Conservation (phyloP, 2,113 vertebrate genomes). For the Coptodon rendalli region DNA sequence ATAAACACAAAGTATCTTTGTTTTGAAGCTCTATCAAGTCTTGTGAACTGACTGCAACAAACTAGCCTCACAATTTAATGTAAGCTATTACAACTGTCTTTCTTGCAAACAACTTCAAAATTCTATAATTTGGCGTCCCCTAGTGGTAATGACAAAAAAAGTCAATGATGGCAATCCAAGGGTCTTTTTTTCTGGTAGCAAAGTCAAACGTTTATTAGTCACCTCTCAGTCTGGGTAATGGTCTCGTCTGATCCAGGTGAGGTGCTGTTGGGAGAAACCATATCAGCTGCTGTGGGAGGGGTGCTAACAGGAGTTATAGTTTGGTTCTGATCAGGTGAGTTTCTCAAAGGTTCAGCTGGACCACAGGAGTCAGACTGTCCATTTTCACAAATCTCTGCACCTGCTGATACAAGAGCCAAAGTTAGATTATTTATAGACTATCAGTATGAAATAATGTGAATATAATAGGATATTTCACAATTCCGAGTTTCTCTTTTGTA, state of each 20-base stretch:
- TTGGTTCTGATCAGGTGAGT: background rate
- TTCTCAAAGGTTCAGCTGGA: background rate
- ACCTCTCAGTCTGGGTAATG: constrained; percentile 31
- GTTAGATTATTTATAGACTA: fast-evolving
- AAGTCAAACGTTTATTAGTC: background rate
- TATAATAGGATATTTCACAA: background rate
- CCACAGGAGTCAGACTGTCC: background rate
- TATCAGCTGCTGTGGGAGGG: background rate
- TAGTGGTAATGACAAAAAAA: background rate
- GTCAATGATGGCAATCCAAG: background rate
- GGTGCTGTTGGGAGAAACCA: background rate
- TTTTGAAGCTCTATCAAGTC: background rate
- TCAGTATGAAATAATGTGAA: background rate
- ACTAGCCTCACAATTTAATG: background rate
- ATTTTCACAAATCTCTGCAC: constrained; percentile 62
- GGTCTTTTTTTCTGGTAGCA: background rate
- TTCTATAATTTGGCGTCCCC: background rate
- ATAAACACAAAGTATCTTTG: background rate
- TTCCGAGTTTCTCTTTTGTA: fast-evolving
- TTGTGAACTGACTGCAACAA: background rate
- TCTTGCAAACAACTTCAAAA: background rate
- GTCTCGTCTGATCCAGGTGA: constrained; percentile 5
- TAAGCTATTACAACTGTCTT: background rate
- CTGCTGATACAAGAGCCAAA: constrained; percentile 43
- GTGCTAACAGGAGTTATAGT: background rate